Evolutionary conservation across 1,140 invertebrate species (phyloP), one percentile per base, ranked within the genome.

Genomic region (Macrocentrus cingulum): DNA sequence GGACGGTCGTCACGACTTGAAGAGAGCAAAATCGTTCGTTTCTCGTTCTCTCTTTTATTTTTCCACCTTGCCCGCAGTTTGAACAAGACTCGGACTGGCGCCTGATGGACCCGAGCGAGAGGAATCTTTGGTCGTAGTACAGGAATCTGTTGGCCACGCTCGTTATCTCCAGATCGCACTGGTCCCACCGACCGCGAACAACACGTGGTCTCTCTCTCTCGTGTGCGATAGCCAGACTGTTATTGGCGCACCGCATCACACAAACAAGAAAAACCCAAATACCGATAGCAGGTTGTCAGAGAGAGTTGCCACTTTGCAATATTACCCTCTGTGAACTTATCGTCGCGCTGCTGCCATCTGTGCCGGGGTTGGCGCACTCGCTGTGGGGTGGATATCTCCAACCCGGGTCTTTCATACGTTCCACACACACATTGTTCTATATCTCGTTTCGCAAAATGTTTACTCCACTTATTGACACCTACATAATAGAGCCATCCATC

Each of bases 91-190:
- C 19, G 37, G 37, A 50, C 56, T 58, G 56, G 56, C 56, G 56
- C 56, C 56, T 32, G 39, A 25, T 19, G 41, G 55, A 60, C 59
- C 23, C 51, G 55, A 54, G 55, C 39, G 25, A 3, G 29, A 23
- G 22, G 37, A 59, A 34, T 45, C 58, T 22, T 52, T n/a, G n/a
- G n/a, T 52, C 11, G 16, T 22, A 5, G 20, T 56, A 56, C 29
- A 36, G 54, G 54, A 48, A 56, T 42, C 56, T 58, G 56, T 51
- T 51, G 18, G 48, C 42, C 34, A 45, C 22, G 51, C 57, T 61
- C 57, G 55, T 67, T 70, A 70, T 66, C 66, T 65, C 45, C 48
- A 58, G 62, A 64, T 64, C 62, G 59, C 62, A 56, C 67, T 70
- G 64, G 59, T 61, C 52, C 53, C 52, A 51, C 34, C 60, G 57